Conservation (phyloP, 2,888 invertebrate species). For the Meandrusa payeni region DNA sequence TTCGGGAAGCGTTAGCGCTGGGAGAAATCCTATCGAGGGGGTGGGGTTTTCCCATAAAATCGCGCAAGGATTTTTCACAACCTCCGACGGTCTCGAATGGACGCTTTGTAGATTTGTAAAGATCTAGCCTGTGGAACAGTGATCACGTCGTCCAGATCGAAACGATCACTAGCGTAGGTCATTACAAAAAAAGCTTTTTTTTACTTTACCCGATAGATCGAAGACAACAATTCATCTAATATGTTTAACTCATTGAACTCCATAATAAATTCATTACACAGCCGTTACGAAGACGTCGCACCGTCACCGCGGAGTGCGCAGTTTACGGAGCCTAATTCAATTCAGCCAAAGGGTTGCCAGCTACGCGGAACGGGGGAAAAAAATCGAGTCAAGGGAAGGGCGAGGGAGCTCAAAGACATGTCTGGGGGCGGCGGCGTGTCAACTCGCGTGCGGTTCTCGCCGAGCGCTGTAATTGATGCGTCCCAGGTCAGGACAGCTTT, state of each 20-base stretch:
- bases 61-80: no score
- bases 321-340: slow-evolving; percentile 62
- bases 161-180: no score
- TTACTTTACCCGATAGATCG: no score
- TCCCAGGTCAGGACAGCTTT: slow-evolving; percentile 52
- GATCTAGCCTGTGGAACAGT: no score
- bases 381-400: slow-evolving; percentile 32
- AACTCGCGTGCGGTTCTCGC: slow-evolving; percentile 49
- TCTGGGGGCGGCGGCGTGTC: slow-evolving; percentile 68
- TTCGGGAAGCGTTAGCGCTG: no score
- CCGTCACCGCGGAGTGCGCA: slow-evolving; percentile 27
- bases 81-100: no score
- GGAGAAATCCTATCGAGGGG: no score
- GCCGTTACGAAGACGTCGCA: slow-evolving; percentile 16
- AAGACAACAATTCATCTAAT: no score
- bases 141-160: no score
- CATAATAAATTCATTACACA: slow-evolving; percentile 9
- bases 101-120: no score
- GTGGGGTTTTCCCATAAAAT: no score
- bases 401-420: slow-evolving; percentile 58
- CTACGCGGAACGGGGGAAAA: slow-evolving; percentile 64
- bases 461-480: slow-evolving; percentile 61
- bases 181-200: no score
- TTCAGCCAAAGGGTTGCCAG: slow-evolving; percentile 73
- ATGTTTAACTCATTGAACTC: not conserved